Evolutionary conservation across 2,113 vertebrate species (phyloP).

Genomic region (Pterocles burchelli): DNA sequence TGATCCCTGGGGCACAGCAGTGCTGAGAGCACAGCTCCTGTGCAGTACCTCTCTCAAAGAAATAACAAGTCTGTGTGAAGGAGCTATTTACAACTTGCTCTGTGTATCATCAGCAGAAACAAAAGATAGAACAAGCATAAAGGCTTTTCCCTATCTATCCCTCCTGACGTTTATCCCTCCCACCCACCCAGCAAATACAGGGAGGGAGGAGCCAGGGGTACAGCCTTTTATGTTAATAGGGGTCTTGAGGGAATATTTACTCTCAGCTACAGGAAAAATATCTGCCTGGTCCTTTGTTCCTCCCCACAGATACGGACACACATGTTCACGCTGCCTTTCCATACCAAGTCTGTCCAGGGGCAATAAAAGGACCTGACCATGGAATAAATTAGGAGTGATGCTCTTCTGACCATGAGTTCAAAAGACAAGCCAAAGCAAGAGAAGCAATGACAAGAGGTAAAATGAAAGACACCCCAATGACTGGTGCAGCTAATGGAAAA

Average conservation of each 20-base stretch:
- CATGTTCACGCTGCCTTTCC: neutral
- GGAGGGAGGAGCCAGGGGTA: neutral
- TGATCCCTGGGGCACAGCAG: slow-evolving; percentile 47
- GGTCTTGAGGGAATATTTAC: slow-evolving; percentile 25
- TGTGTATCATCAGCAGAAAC: slow-evolving; percentile 75
- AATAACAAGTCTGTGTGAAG: slow-evolving; percentile 58
- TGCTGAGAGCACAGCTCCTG: slow-evolving; percentile 50
- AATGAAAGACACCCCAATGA: neutral
- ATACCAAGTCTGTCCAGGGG: neutral
- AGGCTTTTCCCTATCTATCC: neutral
- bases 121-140: slow-evolving; percentile 65
- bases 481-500: neutral
- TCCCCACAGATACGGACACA: neutral
- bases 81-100: slow-evolving; percentile 75
- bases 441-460: neutral
- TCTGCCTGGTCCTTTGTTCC: neutral
- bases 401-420: neutral
- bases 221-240: slow-evolving; percentile 35
- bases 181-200: slow-evolving; percentile 15
- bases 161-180: neutral
- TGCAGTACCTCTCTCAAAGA: slow-evolving; percentile 64
- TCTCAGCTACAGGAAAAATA: neutral
- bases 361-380: neutral
- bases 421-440: neutral
- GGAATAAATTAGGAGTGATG: neutral